A percentile compares a stretch with the other conserved stretches of the same genome.
Evolutionary conservation across 2,113 vertebrate species (phyloP).

Genomic region (Eonycteris spelaea): DNA sequence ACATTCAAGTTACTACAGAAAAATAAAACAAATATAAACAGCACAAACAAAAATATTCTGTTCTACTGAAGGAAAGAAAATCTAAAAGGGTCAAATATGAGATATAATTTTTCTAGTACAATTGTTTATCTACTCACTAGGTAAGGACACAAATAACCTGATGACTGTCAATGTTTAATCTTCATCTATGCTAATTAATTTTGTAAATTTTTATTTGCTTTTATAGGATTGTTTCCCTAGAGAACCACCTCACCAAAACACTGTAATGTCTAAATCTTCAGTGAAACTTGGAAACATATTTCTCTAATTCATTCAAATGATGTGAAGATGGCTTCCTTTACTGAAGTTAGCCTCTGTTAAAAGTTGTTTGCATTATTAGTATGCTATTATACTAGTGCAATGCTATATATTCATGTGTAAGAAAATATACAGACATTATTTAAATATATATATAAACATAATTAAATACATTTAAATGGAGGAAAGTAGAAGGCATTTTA

Average conservation of each 20-base stretch:
- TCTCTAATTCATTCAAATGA: constrained; percentile 37
- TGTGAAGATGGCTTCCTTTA: constrained; percentile 54
- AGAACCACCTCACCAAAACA: not conserved
- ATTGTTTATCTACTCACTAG: constrained; percentile 30
- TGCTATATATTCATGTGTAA: not conserved
- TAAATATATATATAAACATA: constrained; percentile 21
- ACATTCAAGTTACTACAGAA: constrained; percentile 6
- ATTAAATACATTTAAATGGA: not conserved
- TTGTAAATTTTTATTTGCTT: constrained; percentile 21
- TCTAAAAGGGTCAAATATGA: constrained; percentile 22
- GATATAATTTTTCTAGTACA: constrained; percentile 16
- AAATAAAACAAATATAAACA: constrained; percentile 31
- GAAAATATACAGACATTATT: not conserved
- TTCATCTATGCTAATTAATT: constrained; percentile 47
- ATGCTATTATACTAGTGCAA: not conserved
- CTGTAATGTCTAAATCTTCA: constrained; percentile 12
- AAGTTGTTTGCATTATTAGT: not conserved
- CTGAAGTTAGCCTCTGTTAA: constrained; percentile 49
- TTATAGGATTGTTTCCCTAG: not conserved
- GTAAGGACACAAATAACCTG: constrained; percentile 1
- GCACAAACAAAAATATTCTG: constrained; percentile 1
- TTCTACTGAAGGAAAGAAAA: constrained; percentile 14
- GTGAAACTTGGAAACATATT: not conserved
- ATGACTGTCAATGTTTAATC: constrained; percentile 37
- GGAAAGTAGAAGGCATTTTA: not conserved